A percentile compares a stretch with the other conserved stretches of the same genome.
Evolutionary conservation across 2,888 invertebrate genomes (phyloP).

Genomic region (Romanomermis culicivorax): DNA sequence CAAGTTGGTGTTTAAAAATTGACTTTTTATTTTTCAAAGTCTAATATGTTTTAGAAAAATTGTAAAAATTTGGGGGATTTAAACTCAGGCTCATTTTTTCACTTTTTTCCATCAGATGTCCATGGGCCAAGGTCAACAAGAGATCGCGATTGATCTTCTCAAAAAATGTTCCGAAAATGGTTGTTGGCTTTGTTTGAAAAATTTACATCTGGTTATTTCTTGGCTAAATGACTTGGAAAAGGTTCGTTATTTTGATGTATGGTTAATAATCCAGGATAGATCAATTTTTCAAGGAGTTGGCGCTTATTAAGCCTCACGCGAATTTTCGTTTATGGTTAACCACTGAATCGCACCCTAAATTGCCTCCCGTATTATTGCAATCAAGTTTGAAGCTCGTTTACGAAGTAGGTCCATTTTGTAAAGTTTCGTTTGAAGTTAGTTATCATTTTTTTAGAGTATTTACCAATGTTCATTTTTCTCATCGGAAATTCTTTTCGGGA

Average conservation of each 20-base stretch:
- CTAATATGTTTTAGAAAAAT: conserved; percentile 9
- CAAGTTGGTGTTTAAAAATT: conserved; percentile 34
- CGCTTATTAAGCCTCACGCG: conserved; percentile 31
- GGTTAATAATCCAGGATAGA: no score
- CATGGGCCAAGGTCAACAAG: conserved; percentile 56
- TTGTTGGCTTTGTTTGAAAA: conserved; percentile 56
- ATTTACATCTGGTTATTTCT: conserved; percentile 50
- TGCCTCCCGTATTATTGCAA: conserved; percentile 52
- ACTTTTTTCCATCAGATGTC: conserved; percentile 39
- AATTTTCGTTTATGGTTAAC: conserved; percentile 62
- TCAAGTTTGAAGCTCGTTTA: conserved; percentile 55
- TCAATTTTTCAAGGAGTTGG: no score
- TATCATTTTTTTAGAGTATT: no score
- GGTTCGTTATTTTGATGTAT: conserved; percentile 19
- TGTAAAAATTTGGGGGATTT: not conserved
- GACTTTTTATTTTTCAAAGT: conserved; percentile 7
- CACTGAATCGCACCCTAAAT: conserved; percentile 53
- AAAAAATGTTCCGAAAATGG: conserved; percentile 42
- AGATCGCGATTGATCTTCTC: conserved; percentile 40
- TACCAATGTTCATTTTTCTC: no score
- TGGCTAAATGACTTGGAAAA: conserved; percentile 50
- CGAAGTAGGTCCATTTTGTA: conserved; percentile 35
- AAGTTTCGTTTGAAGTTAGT: no score
- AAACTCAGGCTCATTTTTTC: not conserved
- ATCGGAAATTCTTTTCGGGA: no score